phyloP scores from a whole-genome alignment of 2,888 invertebrate genomes.

The Willowsia nigromaculata region DNA sequence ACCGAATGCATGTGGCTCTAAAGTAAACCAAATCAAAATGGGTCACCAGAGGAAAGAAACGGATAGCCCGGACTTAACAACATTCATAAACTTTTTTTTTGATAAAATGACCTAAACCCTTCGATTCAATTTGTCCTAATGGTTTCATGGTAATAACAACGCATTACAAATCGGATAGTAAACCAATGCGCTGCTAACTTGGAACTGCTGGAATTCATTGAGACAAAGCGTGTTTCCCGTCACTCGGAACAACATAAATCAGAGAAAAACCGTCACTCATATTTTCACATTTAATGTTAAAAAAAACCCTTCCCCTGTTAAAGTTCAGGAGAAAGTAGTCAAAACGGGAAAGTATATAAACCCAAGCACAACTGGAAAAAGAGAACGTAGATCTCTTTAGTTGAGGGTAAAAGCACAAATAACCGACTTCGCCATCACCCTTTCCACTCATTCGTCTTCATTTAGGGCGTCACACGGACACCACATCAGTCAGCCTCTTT shows the following conservation, averaged over 20 bases:
- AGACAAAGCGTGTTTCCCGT: not conserved
- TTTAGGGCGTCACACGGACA: conserved; percentile 45
- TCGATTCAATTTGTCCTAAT: too few species aligned
- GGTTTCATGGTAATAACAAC: too few species aligned
- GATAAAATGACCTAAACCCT: too few species aligned
- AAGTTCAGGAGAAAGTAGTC: not conserved
- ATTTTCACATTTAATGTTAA: not conserved
- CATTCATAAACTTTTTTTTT: too few species aligned
- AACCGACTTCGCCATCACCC: not conserved
- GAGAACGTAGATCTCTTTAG: not conserved
- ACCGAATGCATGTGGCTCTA: too few species aligned
- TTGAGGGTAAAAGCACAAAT: not conserved
- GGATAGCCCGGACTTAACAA: too few species aligned
- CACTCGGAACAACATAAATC: not conserved
- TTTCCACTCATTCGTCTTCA: conserved; percentile 61
- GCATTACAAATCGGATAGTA: too few species aligned
- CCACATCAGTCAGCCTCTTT: conserved; percentile 22
- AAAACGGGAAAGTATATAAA: not conserved
- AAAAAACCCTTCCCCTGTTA: not conserved
- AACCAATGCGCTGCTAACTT: too few species aligned
- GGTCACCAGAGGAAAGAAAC: too few species aligned
- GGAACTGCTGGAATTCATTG: too few species aligned
- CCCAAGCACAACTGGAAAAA: not conserved
- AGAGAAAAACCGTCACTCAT: not conserved
- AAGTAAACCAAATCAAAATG: too few species aligned